Conservation (phyloP, 2,113 vertebrate genomes). For the Aphelocoma coerulescens region DNA sequence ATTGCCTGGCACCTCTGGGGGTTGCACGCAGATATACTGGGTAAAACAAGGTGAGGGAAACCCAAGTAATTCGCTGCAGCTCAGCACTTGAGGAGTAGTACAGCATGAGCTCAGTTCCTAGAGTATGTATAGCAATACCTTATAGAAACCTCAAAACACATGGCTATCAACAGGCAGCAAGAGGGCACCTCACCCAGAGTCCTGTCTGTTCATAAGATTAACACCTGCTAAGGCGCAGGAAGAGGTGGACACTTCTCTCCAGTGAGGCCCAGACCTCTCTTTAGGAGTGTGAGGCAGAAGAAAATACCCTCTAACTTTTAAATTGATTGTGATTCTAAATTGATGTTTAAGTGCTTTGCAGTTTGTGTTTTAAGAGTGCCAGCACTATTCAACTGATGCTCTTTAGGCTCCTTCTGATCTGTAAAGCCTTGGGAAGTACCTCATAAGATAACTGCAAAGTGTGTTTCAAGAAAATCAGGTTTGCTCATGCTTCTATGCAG, state of each 20-base stretch:
- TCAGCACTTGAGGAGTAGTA: background rate
- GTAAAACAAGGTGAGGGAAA: background rate
- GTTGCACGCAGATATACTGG: background rate
- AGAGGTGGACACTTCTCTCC: background rate
- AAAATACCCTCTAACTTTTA: background rate
- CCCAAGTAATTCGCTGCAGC: background rate
- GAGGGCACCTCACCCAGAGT: background rate
- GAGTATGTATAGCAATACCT: background rate
- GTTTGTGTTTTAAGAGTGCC: background rate
- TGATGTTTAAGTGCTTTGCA: background rate
- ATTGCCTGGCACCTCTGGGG: background rate
- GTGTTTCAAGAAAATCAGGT: background rate
- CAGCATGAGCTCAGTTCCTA: background rate
- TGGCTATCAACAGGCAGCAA: background rate
- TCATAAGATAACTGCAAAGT: background rate
- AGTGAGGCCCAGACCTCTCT: background rate
- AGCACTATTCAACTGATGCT: background rate
- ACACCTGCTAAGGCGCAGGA: background rate
- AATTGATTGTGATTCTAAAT: background rate
- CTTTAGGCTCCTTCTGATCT: background rate
- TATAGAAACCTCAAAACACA: background rate
- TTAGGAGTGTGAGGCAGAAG: background rate
- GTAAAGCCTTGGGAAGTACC: background rate
- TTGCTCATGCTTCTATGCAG: background rate
- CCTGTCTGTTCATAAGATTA: background rate